These are phyloP conservation scores for Neotragus pygmaeus DNA, from an alignment of 2,113 vertebrate species.

Conservation along the genomic window DNA sequence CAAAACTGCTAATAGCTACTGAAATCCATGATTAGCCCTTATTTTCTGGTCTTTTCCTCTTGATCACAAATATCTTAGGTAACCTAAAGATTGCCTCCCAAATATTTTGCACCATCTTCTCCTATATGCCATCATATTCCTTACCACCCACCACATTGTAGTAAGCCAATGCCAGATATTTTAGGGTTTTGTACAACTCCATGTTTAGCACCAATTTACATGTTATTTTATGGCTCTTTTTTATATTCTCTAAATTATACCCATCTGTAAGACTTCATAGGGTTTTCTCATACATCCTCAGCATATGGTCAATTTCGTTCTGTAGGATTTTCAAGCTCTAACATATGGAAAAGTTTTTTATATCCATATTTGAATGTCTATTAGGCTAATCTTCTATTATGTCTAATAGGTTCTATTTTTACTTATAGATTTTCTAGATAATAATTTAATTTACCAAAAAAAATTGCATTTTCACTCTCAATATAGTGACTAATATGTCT, in stretches of 20 bases:
- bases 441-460: neutral
- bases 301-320: neutral
- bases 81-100: neutral
- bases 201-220: neutral
- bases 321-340: neutral
- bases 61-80: neutral
- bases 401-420: neutral
- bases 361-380: neutral
- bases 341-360: neutral
- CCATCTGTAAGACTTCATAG: neutral
- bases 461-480: neutral
- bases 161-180: neutral
- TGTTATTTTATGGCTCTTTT: neutral
- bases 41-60: neutral
- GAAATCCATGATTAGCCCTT: neutral
- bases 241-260: neutral
- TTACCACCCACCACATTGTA: neutral
- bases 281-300: neutral
- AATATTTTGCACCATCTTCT: neutral
- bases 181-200: neutral
- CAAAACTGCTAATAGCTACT: neutral
- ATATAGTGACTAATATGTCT: neutral
- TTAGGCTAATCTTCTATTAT: neutral
- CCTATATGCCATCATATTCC: neutral
- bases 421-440: neutral